These are phyloP conservation scores for Micromussa lordhowensis DNA, from an alignment of 92 coral and sea anemone species.

Conservation along the genomic window DNA sequence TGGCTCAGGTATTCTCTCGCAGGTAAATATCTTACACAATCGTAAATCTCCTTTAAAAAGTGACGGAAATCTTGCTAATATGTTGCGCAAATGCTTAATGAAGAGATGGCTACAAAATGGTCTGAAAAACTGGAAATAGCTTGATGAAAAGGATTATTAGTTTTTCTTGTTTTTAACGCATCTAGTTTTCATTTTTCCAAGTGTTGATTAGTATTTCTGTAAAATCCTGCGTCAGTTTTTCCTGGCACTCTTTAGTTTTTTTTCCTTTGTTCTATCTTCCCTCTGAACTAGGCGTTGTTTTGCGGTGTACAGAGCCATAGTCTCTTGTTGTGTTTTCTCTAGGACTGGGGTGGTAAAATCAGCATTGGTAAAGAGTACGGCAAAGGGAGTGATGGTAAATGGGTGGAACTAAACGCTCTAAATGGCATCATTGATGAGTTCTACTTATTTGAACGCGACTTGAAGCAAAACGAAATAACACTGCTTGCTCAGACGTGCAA, in stretches of 20 bases:
- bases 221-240: neutral
- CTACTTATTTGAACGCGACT: constrained; percentile 85
- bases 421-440: constrained; percentile 92
- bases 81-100: neutral
- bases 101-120: neutral
- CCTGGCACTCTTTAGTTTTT: neutral
- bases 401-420: constrained; percentile 77
- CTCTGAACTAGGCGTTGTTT: neutral
- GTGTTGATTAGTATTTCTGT: neutral
- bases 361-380: constrained; percentile 90
- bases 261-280: neutral
- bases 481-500: constrained; percentile 89
- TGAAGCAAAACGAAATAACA: constrained; percentile 81
- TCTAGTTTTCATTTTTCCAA: neutral
- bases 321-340: neutral
- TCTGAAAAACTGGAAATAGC: neutral
- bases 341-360: constrained; percentile 97
- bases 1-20: constrained; percentile 89
- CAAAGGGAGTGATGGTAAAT: constrained; percentile 71
- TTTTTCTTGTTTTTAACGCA: no score
- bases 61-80: neutral
- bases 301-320: neutral
- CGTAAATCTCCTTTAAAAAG: neutral
- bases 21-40: constrained; percentile 54
- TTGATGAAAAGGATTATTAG: no score